A percentile compares a stretch with the other conserved stretches of the same genome.
Evolutionary conservation across 1,140 invertebrate species (phyloP).

Genomic region (Harlomillsia oculata): DNA sequence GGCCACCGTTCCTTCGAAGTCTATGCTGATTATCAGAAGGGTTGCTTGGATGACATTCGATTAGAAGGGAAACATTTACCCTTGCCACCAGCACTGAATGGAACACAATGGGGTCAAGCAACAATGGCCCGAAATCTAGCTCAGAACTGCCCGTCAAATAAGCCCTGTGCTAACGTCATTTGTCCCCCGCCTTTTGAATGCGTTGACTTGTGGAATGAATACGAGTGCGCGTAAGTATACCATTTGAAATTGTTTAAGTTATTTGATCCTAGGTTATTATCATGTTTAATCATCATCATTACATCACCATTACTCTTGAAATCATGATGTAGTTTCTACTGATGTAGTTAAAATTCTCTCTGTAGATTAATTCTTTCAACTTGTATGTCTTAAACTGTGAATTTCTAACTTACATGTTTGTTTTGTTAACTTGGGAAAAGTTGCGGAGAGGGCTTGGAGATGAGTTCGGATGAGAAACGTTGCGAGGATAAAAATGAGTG

Average conservation of each 20-base stretch:
- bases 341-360: no score
- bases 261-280: no score
- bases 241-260: neutral
- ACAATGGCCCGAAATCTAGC: slow-evolving; percentile 45
- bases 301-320: no score
- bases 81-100: slow-evolving; percentile 51
- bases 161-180: slow-evolving; percentile 81
- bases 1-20: slow-evolving; percentile 85
- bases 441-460: slow-evolving; percentile 80
- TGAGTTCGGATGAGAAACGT: slow-evolving; percentile 75
- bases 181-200: slow-evolving; percentile 90
- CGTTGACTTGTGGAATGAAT: slow-evolving; percentile 90
- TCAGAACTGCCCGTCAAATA: slow-evolving; percentile 78
- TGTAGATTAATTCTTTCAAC: neutral
- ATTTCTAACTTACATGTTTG: no score
- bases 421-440: no score
- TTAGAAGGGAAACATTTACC: slow-evolving; percentile 56
- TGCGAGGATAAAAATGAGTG: slow-evolving; percentile 92
- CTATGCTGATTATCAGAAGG: slow-evolving; percentile 89
- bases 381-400: neutral
- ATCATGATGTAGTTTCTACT: no score
- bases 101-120: slow-evolving; percentile 54
- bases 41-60: slow-evolving; percentile 53
- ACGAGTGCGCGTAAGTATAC: slow-evolving; percentile 87
- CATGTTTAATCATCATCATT: no score